Conservation (phyloP, 2,113 vertebrate genomes). For the Sula dactylatra region DNA sequence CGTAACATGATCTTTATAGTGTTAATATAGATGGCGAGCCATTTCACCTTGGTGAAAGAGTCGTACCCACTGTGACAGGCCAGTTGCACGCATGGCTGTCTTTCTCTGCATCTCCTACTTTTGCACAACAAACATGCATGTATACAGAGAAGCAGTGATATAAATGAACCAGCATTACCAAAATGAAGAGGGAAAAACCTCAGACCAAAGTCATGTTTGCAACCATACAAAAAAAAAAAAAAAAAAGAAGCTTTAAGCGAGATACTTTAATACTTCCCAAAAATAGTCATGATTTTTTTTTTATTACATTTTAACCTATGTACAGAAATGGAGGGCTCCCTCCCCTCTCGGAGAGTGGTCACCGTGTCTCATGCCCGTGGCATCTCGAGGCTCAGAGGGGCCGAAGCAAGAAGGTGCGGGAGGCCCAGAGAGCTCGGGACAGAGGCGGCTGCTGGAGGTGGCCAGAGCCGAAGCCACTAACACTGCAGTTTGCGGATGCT, state of each 20-base stretch:
- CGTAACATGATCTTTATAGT: background rate
- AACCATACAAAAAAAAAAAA: background rate
- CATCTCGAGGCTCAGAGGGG: constrained; percentile 24
- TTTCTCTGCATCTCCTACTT: constrained; percentile 40
- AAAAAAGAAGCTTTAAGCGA: constrained; percentile 50
- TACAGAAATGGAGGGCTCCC: constrained; percentile 45
- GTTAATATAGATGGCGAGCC: background rate
- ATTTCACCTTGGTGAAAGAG: background rate
- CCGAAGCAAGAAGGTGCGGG: constrained; percentile 44
- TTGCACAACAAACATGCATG: background rate
- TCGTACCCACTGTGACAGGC: background rate
- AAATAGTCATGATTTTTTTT: constrained; percentile 54
- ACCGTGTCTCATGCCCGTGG: background rate
- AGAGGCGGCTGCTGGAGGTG: background rate
- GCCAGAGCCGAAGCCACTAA: constrained; percentile 55
- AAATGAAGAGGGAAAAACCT: background rate
- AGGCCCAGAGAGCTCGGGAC: constrained; percentile 1
- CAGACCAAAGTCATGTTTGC: constrained; percentile 41
- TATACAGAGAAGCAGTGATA: constrained; percentile 38
- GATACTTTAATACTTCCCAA: constrained; percentile 61
- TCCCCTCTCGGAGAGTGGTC: background rate
- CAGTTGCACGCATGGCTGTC: background rate
- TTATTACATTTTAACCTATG: constrained; percentile 68
- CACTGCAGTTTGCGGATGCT: constrained; percentile 97
- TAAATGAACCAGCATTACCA: constrained; percentile 9